Evolutionary conservation across 1,140 invertebrate genomes (phyloP), one percentile per base, ranked within the genome.

Genomic region (Lasaia peninsularis): DNA sequence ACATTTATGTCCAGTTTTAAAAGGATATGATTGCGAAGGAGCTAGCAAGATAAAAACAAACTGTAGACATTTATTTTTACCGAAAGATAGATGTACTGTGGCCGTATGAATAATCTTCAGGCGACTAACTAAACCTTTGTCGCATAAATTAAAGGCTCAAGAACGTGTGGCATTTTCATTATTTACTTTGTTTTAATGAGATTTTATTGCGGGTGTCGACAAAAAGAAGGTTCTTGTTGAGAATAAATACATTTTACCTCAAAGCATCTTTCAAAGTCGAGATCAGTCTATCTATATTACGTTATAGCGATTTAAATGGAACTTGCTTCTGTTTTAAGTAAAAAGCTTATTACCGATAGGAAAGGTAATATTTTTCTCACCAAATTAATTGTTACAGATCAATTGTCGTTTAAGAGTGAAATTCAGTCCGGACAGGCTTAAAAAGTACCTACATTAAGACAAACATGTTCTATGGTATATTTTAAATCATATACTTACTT

Each of bases 151-250:
- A 62, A 62, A 56, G 54, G n/a, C 40, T 52, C 55, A 56, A 44
- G 50, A 35, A 60, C 32, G 56, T 53, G 37, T 48, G 59, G 56
- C 62, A 64, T 65, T 61, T 61, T 57, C 53, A 44, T 68, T 68
- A 54, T 65, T 68, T 57, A 65, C 62, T 65, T 68, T 68, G 59
- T 62, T 68, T 62, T 62, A 68, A 68, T 65, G 57, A 68, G 58
- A 60, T 60, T 68, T 65, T 62, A 63, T 60, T 67, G 63, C 63
- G 53, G 28, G 51, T 16, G 51, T 32, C 18, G 51, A 51, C 12
- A 51, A 31, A 32, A 51, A 51, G 28, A 51, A 51, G 37, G 37
- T 24, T 21, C 49, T 32, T 12, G 14, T 51, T 51, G 31, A 51
- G 21, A 24, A 31, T 51, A 51, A 28, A 32, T 14, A 51, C 21